Evolutionary conservation across 2,888 invertebrate species (phyloP), one percentile per base, ranked within the genome.

Genomic region (Rhyacophila evoluta): DNA sequence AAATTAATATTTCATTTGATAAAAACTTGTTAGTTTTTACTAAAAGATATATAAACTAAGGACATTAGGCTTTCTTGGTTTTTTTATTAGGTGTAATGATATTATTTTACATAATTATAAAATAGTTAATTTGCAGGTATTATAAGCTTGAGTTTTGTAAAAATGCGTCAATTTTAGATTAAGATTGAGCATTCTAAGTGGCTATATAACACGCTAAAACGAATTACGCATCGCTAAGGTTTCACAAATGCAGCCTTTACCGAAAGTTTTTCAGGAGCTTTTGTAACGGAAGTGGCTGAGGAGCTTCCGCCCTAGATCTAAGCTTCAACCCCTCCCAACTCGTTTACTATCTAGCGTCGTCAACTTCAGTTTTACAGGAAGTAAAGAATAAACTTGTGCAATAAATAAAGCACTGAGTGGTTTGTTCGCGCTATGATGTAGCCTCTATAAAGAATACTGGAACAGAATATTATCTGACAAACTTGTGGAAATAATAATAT

Each of bases 351-450:
- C 55, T 55, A 55, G 55, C 55, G 55, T 55, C 55, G 55, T 55
- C 55, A 55, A 55, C 55, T 55, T 55, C 55, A 55, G 55, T 55
- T 55, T 25, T 19, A 55, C 55, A 55, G 55, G 55, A 55, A 55
- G 55, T 55, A 19, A 19, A 55, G 55, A 55, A 55, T 55, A 55
- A 55, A 55, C 55, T 55, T 55, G 55, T 19, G 55, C 19, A 55
- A 55, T 55, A 55, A 55, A 55, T 55, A 55, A 55, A 19, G 55
- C 55, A 55, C 15, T 55, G 55, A 55, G 55, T 55, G 55, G 55
- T 55, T 55, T 55, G 55, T 55, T 55, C 55, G 55, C 55, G 55
- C 55, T 55, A 12, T 39, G 39, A 39, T 15, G 10, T 55, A 10
- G 8, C 55, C 55, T 10, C 10, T 55, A 55, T 55, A 55, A 19